Percentiles rank a stretch among this genome's conserved stretches.
phyloP scores from a whole-genome alignment of 2,888 invertebrate genomes.

The Phytoseiulus persimilis region DNA sequence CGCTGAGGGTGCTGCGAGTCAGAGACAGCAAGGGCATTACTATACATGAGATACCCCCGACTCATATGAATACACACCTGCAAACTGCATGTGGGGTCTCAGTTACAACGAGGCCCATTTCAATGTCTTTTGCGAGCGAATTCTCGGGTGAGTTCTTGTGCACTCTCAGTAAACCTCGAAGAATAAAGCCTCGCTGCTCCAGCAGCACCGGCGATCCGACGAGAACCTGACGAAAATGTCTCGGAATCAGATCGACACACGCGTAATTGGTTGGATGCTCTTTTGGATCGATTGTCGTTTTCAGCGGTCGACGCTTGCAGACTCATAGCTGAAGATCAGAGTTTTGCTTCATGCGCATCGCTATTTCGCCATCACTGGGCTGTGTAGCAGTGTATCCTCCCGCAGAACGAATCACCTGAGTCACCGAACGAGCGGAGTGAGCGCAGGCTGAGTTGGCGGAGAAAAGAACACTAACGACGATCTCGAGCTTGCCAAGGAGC shows the following conservation, averaged over 20 bases:
- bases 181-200: not conserved
- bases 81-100: not conserved
- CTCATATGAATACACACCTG: not conserved
- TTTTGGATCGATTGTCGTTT: not conserved
- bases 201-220: too few relatives aligned
- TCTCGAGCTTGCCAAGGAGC: too few relatives aligned
- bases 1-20: not conserved
- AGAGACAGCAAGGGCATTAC: not conserved
- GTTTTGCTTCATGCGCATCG: too few relatives aligned
- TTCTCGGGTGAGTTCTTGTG: not conserved
- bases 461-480: too few relatives aligned
- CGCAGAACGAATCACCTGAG: too few relatives aligned
- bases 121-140: not conserved
- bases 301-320: not conserved
- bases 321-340: too few relatives aligned
- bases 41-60: not conserved
- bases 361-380: too few relatives aligned
- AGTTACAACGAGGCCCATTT: not conserved
- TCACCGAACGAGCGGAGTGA: too few relatives aligned
- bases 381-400: too few relatives aligned
- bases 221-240: not conserved
- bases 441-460: too few relatives aligned
- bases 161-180: not conserved
- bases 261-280: too few relatives aligned
- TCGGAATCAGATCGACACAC: not conserved